Evolutionary conservation across 2,113 vertebrate genomes (phyloP).

Genomic region (Ciconia boyciana): DNA sequence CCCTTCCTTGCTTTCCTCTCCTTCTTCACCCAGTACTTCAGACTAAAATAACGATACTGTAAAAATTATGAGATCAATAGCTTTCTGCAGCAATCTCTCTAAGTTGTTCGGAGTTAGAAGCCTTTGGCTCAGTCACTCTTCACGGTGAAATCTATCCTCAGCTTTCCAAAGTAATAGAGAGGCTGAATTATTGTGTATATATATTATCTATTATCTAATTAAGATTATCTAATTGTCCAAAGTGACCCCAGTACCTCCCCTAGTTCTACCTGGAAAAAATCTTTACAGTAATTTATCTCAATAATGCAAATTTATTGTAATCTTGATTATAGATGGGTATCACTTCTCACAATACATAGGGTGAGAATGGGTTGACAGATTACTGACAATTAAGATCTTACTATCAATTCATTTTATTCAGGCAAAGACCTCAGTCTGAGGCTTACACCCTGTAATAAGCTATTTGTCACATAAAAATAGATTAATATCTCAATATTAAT

Average conservation of each 20-base stretch:
- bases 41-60: neutral
- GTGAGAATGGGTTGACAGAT: neutral
- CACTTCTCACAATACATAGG: neutral
- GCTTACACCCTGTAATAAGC: neutral
- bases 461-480: neutral
- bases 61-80: neutral
- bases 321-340: neutral
- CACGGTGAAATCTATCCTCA: neutral
- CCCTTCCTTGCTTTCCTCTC: neutral
- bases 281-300: neutral
- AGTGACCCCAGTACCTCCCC: neutral
- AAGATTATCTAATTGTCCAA: neutral
- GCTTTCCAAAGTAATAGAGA: neutral
- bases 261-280: neutral
- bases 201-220: neutral
- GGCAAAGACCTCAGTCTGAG: neutral
- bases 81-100: neutral
- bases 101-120: neutral
- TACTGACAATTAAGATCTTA: neutral
- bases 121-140: neutral
- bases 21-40: neutral
- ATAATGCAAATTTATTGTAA: neutral
- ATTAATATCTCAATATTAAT: neutral
- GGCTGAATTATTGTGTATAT: neutral
- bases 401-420: neutral